Conservation (phyloP, 2,113 vertebrate species). For the Copsychus sechellarum region DNA sequence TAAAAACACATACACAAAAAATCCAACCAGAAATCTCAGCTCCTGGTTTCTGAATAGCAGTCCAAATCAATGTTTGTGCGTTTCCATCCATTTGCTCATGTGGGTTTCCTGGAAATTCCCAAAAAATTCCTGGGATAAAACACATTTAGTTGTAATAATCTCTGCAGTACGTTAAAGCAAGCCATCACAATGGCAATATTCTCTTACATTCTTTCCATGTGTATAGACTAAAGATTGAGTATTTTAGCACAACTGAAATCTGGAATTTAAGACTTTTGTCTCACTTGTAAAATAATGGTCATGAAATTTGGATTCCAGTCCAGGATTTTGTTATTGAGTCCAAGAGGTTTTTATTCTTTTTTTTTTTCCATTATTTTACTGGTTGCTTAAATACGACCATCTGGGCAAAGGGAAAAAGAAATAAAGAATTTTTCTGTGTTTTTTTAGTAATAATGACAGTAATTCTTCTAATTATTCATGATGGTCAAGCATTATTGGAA, state of each 20-base stretch:
- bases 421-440: neutral
- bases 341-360: neutral
- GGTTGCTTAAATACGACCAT: neutral
- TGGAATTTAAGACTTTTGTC: conserved; percentile 17
- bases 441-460: neutral
- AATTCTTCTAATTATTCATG: neutral
- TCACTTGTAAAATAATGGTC: neutral
- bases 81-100: neutral
- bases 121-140: neutral
- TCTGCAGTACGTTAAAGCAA: neutral
- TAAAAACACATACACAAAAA: neutral
- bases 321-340: neutral
- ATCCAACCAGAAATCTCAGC: neutral
- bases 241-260: conserved; percentile 23
- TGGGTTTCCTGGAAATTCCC: neutral
- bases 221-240: neutral
- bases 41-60: neutral
- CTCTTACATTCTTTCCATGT: neutral
- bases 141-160: neutral
- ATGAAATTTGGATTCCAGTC: conserved; percentile 22
- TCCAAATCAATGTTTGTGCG: neutral
- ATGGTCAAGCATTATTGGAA: neutral
- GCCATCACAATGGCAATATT: neutral
- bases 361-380: neutral
- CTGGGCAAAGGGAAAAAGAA: neutral